Conservation (phyloP, 2,113 vertebrate species). For the Anhinga anhinga region DNA sequence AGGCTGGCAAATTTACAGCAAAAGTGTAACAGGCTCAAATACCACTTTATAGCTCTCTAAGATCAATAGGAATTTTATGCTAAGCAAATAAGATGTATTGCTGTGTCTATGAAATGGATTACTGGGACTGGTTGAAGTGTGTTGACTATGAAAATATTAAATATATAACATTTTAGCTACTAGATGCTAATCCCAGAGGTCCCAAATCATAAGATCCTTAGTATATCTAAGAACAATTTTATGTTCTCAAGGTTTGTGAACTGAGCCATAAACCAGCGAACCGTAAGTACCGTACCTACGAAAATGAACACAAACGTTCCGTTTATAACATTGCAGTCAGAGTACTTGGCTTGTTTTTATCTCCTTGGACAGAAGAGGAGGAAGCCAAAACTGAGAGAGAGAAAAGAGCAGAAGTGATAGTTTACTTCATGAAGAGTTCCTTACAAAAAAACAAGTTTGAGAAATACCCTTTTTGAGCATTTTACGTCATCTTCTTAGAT, state of each 20-base stretch:
- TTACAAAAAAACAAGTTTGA: background rate
- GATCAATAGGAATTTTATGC: background rate
- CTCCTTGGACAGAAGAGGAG: background rate
- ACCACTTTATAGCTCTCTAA: background rate
- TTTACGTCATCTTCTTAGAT: background rate
- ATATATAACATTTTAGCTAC: background rate
- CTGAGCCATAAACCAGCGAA: background rate
- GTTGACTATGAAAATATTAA: background rate
- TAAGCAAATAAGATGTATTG: background rate
- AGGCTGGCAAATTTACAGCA: background rate
- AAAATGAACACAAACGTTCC: background rate
- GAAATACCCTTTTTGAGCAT: background rate
- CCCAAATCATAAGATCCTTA: background rate
- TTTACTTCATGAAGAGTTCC: background rate
- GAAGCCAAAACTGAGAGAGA: background rate
- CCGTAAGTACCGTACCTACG: background rate
- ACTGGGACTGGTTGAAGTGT: background rate
- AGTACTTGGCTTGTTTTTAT: background rate
- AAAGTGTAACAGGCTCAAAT: background rate
- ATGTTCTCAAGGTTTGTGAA: background rate
- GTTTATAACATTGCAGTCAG: background rate
- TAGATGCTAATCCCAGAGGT: background rate
- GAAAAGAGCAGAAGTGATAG: background rate
- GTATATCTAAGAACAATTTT: slow-evolving; percentile 6
- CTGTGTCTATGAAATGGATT: background rate